Base-by-base conservation (phyloP, 2,888 invertebrate genomes). In the Anoncus sp. region DNA sequence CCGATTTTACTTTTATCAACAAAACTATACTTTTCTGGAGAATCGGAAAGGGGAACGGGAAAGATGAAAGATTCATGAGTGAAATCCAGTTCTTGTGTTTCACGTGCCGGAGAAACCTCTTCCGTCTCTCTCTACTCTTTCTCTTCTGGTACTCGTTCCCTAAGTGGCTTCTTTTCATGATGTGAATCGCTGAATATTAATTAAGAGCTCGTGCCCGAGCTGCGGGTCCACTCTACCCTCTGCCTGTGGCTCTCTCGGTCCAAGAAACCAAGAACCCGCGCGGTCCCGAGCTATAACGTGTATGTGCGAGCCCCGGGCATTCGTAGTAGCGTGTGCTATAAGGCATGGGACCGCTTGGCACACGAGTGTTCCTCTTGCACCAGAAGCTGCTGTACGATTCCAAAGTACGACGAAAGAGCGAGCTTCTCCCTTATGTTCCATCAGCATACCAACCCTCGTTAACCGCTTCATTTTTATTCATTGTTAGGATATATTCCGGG, bases 401-500 rank as follows among this genome's bases (percentile, higher is more conserved):
- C 51, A 67, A 65, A 65, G 59, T 24, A 62, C 66, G 47, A 55
- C 67, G 75, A 24, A 22, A 40, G 38, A 55, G 49, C n/a, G 43
- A 47, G 53, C 9, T 59, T 47, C 47, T 51, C 74, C 40, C 51
- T 40, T 45, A 20, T 53, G 59, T 51, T 69, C 49, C 57, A 43
- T 40, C 40, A 49, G 53, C 69, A 59, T 70, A 70, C 65, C 53
- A 70, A 57, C 63, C 76, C 85, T 87, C 85, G 85, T 87, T 87
- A 87, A 85, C 86, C 71, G 85, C 86, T 86, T 87, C 87, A 87
- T 87, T 86, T 87, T 87, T 86, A 87, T 87, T 87, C 87, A 87
- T 87, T 85, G 85, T 78, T 78, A 65, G 72, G 63, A 55, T 62
- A 66, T 40, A 47, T 57, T 31, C 60, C 40, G 27, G 45, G 60